Evolutionary conservation across 2,888 invertebrate genomes (phyloP).

Genomic region (Globia sparganii): DNA sequence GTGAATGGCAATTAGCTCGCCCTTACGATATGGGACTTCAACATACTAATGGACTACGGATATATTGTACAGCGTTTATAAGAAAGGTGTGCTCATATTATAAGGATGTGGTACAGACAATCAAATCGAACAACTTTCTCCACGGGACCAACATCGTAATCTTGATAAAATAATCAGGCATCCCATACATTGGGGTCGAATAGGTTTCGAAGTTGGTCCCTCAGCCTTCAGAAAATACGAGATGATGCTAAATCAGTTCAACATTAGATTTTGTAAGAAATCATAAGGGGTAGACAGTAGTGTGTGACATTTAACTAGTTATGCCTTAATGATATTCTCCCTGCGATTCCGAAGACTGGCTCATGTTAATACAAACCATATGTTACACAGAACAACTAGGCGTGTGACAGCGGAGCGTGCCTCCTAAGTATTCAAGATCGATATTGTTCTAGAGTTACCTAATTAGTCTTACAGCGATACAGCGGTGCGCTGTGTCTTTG

Average conservation of each 20-base stretch:
- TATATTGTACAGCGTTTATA: neutral
- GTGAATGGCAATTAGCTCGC: neutral
- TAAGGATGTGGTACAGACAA: neutral
- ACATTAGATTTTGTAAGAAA: neutral
- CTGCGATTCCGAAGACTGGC: neutral
- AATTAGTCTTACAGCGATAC: constrained; percentile 10
- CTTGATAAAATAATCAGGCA: too few species aligned
- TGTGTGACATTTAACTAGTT: neutral
- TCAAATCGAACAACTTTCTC: neutral
- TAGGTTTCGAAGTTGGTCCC: neutral
- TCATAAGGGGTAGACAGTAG: neutral
- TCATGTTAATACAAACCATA: neutral
- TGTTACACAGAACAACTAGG: neutral
- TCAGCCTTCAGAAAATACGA: neutral
- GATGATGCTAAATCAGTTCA: neutral
- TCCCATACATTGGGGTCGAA: neutral
- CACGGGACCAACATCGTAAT: too few species aligned
- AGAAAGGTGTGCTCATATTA: neutral
- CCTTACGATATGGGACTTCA: neutral
- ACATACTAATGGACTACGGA: neutral
- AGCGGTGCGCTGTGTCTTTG: neutral
- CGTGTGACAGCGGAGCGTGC: neutral
- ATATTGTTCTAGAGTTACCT: constrained; percentile 39
- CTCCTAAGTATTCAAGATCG: constrained; percentile 26
- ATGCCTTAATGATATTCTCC: neutral